phyloP scores from a whole-genome alignment of 2,888 invertebrate genomes.

The Phengaris arion region DNA sequence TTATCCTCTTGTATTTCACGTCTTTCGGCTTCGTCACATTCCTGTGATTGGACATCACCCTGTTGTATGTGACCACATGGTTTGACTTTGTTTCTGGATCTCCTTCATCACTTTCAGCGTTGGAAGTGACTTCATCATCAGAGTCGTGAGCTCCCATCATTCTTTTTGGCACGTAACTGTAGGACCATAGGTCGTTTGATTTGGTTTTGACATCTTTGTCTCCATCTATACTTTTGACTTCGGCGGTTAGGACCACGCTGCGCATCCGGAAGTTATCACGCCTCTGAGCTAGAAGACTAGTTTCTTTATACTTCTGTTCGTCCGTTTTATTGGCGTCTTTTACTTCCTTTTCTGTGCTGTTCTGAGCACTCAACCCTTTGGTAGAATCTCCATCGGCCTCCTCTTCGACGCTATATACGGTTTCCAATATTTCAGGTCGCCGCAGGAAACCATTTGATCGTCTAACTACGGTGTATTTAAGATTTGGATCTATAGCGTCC shows the following conservation, averaged over 20 bases:
- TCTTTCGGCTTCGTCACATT: constrained; percentile 95
- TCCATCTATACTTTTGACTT: constrained; percentile 68
- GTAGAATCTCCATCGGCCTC: constrained; percentile 85
- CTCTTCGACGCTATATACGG: constrained; percentile 92
- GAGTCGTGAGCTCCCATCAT: constrained; percentile 69
- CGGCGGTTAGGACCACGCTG: constrained; percentile 68
- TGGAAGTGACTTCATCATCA: constrained; percentile 68
- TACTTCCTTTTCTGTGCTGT: constrained; percentile 72
- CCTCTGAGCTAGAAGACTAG: constrained; percentile 69
- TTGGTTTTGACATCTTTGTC: constrained; percentile 64
- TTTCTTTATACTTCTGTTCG: constrained; percentile 78
- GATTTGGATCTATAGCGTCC: constrained; percentile 90
- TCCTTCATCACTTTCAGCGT: constrained; percentile 66
- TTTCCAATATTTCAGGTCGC: constrained; percentile 89
- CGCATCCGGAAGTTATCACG: constrained; percentile 74
- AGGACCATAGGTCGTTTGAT: constrained; percentile 64
- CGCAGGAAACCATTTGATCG: constrained; percentile 89
- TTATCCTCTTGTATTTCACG: constrained; percentile 93
- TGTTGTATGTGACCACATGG: constrained; percentile 87
- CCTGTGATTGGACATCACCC: constrained; percentile 94
- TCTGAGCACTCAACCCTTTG: constrained; percentile 72
- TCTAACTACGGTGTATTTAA: constrained; percentile 85
- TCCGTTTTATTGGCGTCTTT: constrained; percentile 72
- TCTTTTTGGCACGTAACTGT: constrained; percentile 75
- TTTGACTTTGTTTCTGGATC: constrained; percentile 64